Conservation (phyloP, 1,140 invertebrate species). For the Propsilocerus akamusi region DNA sequence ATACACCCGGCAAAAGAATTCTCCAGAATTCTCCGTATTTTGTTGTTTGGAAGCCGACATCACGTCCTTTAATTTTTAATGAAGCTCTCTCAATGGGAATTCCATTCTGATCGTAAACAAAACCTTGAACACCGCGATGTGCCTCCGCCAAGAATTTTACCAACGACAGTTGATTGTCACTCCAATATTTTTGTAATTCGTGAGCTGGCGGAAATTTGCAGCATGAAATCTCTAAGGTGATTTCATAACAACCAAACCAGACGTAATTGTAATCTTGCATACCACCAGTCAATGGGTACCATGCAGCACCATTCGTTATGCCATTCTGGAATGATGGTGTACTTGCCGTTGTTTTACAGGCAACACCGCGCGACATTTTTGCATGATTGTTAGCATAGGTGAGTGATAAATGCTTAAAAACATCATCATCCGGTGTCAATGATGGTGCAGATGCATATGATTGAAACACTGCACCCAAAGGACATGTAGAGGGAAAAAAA, state of each 20-base stretch:
- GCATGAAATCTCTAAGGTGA: slow-evolving; percentile 93
- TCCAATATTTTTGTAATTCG: slow-evolving; percentile 82
- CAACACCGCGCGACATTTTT: slow-evolving; percentile 63
- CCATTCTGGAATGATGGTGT: slow-evolving; percentile 61
- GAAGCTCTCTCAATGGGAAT: slow-evolving; percentile 66
- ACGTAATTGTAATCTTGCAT: slow-evolving; percentile 99
- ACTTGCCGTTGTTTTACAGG: slow-evolving; percentile 44
- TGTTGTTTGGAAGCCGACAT: slow-evolving; percentile 74
- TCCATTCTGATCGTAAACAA: slow-evolving; percentile 63
- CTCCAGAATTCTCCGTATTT: slow-evolving; percentile 90
- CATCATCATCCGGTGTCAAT: slow-evolving; percentile 82
- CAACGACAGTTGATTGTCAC: slow-evolving; percentile 78
- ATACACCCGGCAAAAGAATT: slow-evolving; percentile 63
- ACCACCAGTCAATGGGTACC: slow-evolving; percentile 75
- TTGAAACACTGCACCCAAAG: slow-evolving; percentile 53
- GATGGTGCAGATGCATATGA: slow-evolving; percentile 55
- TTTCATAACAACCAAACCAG: slow-evolving; percentile 95
- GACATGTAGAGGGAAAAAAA: slow-evolving; percentile 28
- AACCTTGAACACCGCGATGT: slow-evolving; percentile 66
- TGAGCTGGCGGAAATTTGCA: slow-evolving; percentile 82
- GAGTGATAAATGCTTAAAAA: slow-evolving; percentile 76
- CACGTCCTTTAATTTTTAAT: slow-evolving; percentile 65
- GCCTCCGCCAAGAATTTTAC: slow-evolving; percentile 76
- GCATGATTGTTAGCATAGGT: slow-evolving; percentile 80
- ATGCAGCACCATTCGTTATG: slow-evolving; percentile 82